These are phyloP conservation scores for Ochotona princeps DNA, from an alignment of 2,113 vertebrate genomes.

Conservation along the genomic window DNA sequence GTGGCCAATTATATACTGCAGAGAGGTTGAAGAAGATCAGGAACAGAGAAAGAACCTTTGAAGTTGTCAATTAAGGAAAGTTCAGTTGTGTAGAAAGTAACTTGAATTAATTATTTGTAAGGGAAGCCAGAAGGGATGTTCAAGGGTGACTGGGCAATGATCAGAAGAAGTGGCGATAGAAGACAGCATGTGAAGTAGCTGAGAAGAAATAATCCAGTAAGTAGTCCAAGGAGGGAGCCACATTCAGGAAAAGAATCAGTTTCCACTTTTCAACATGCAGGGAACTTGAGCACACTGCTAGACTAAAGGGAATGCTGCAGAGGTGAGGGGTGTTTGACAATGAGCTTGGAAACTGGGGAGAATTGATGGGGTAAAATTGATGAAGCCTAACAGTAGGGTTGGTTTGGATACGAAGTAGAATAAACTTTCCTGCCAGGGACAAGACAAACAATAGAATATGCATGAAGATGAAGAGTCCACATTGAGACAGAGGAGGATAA, in stretches of 20 bases:
- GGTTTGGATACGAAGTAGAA: neutral
- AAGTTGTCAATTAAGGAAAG: constrained; percentile 22
- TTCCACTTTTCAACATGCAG: neutral
- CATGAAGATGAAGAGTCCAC: neutral
- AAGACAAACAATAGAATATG: neutral
- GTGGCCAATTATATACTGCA: neutral
- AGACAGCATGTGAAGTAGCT: neutral
- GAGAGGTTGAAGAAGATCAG: neutral
- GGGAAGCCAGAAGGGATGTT: constrained; percentile 34
- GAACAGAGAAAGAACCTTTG: neutral
- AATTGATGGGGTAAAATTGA: neutral
- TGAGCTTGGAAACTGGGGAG: neutral
- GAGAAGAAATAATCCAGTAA: neutral
- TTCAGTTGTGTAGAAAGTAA: neutral
- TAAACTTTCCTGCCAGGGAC: neutral
- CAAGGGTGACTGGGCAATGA: neutral
- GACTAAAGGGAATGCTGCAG: neutral
- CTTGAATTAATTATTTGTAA: constrained; percentile 40
- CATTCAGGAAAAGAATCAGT: neutral
- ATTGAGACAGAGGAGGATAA: neutral
- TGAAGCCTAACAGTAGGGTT: neutral
- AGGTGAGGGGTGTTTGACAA: neutral
- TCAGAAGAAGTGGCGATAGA: neutral
- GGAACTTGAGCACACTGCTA: neutral
- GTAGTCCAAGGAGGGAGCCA: neutral